These are phyloP conservation scores for Rhodinocichla rosea DNA, from an alignment of 2,113 vertebrate species.

Conservation along the genomic window DNA sequence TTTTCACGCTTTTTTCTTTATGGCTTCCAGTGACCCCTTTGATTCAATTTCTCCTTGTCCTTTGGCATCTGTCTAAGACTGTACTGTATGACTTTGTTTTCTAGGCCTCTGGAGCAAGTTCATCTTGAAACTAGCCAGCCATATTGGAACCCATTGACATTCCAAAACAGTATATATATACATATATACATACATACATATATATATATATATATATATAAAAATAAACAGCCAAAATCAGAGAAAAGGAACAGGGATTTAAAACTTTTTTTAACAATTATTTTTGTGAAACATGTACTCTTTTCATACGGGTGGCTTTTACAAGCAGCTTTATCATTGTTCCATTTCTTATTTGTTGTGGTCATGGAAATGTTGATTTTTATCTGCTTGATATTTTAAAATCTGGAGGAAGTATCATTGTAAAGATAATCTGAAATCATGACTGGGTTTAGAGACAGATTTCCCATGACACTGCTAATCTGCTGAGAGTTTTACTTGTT, in stretches of 20 bases:
- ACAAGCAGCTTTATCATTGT: conserved; percentile 80
- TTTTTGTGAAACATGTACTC: conserved; percentile 83
- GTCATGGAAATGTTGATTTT: conserved; percentile 78
- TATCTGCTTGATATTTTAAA: conserved; percentile 72
- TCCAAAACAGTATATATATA: conserved; percentile 86
- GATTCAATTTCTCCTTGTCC: conserved; percentile 51
- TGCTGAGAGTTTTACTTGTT: conserved; percentile 56
- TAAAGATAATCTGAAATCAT: conserved; percentile 61
- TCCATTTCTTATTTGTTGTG: conserved; percentile 73
- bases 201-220: conserved; percentile 14
- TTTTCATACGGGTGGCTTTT: conserved; percentile 85
- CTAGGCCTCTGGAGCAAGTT: conserved; percentile 96
- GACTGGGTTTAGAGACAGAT: conserved; percentile 54
- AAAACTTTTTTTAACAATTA: conserved; percentile 83
- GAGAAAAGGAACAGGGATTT: conserved; percentile 86
- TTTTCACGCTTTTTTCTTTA: conserved; percentile 6
- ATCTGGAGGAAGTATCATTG: conserved; percentile 68
- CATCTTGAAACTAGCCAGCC: conserved; percentile 92
- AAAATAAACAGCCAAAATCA: conserved; percentile 80
- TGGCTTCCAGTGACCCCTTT: conserved; percentile 51
- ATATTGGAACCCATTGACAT: conserved; percentile 95
- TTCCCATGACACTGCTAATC: conserved; percentile 60
- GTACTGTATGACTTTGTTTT: conserved; percentile 81
- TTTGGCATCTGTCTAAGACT: conserved; percentile 74
- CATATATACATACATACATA: conserved; percentile 56